These are phyloP conservation scores for Cryptocephalus moraei DNA, from an alignment of 2,888 invertebrate species.

Conservation along the genomic window DNA sequence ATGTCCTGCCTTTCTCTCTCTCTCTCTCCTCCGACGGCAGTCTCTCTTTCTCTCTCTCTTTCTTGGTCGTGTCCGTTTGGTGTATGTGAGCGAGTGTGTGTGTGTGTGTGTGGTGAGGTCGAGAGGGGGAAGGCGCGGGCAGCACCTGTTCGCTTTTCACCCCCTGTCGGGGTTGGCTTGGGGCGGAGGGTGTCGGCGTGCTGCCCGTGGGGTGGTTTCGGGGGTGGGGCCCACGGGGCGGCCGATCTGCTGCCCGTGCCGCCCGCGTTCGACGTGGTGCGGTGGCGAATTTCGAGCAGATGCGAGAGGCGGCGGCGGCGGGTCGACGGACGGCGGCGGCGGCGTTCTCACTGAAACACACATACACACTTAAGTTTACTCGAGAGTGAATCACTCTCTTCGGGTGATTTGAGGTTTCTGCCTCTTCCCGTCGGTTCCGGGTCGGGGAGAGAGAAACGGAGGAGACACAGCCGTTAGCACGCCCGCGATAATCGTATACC, in stretches of 20 bases:
- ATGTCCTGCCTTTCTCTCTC: too few relatives aligned
- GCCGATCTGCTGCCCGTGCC: constrained; percentile 2
- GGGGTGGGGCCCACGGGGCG: neutral
- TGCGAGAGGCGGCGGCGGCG: constrained; percentile 1
- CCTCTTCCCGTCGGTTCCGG: too few relatives aligned
- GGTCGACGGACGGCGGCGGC: constrained; percentile 22
- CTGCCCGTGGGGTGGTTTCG: constrained; percentile 1
- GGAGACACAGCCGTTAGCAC: too few relatives aligned
- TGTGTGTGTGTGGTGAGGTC: constrained; percentile 22
- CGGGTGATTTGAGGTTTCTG: too few relatives aligned
- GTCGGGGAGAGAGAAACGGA: too few relatives aligned
- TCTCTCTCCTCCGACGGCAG: too few relatives aligned
- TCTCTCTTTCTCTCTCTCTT: too few relatives aligned
- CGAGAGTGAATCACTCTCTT: constrained; percentile 21
- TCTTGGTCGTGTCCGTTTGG: constrained; percentile 13
- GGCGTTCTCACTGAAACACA: constrained; percentile 15
- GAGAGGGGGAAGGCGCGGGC: constrained; percentile 23
- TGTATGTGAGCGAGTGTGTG: too few relatives aligned
- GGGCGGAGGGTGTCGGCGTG: constrained; percentile 10
- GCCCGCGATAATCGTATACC: too few relatives aligned
- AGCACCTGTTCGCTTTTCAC: constrained; percentile 35
- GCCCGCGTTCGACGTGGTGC: neutral
- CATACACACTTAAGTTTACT: neutral
- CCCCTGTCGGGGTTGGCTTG: constrained; percentile 24
- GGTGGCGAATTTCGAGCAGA: neutral